Conservation (phyloP, 2,888 invertebrate species). For the Tetanocera ferruginea region DNA sequence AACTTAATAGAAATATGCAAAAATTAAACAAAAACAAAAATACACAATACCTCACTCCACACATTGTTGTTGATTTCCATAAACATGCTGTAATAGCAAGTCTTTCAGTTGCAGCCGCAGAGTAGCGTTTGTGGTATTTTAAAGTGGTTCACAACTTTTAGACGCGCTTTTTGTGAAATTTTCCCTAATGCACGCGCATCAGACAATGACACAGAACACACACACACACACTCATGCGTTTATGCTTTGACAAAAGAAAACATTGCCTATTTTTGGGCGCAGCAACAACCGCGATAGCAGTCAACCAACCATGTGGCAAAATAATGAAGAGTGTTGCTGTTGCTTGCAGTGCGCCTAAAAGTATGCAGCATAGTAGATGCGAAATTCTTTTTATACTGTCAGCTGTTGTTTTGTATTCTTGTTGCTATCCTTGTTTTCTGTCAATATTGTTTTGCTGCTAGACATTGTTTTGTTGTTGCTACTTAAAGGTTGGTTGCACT, state of each 20-base stretch:
- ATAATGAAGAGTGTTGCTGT: slow-evolving; percentile 20
- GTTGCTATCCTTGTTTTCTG: background rate
- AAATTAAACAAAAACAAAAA: too few species aligned
- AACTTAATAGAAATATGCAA: too few species aligned
- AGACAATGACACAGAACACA: background rate
- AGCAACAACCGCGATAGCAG: background rate
- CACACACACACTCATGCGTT: background rate
- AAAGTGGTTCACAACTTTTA: slow-evolving; percentile 4
- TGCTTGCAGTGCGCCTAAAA: background rate
- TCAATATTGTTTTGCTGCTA: too few species aligned
- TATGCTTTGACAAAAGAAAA: background rate
- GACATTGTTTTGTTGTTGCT: background rate
- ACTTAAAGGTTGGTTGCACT: background rate
- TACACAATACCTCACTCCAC: background rate
- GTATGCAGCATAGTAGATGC: slow-evolving; percentile 10
- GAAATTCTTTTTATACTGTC: background rate
- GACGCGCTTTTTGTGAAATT: slow-evolving; percentile 11
- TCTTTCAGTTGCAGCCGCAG: background rate
- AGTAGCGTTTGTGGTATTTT: background rate
- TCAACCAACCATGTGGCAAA: slow-evolving; percentile 9
- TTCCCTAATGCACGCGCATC: background rate
- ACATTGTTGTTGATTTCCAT: background rate
- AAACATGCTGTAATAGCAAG: background rate
- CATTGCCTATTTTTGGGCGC: slow-evolving; percentile 5
- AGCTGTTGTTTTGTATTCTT: background rate